A percentile compares a stretch with the other conserved stretches of the same genome.
Conservation (phyloP, 2,888 invertebrate genomes). For the Phortica magna region DNA sequence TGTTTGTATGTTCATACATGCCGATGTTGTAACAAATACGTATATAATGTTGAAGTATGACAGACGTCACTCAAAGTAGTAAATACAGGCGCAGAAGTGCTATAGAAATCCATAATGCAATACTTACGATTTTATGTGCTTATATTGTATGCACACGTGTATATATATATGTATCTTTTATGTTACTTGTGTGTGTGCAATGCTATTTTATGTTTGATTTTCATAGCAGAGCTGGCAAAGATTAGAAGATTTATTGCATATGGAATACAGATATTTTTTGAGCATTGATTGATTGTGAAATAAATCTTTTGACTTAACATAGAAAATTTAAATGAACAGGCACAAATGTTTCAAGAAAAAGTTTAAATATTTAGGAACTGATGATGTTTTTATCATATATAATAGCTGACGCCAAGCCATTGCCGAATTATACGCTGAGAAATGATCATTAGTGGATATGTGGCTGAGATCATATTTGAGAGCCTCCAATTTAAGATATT, state of each 20-base stretch:
- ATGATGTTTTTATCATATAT: too few species aligned
- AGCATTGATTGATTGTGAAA: neutral
- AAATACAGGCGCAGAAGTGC: neutral
- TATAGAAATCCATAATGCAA: constrained; percentile 22
- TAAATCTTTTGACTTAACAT: neutral
- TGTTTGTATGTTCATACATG: neutral
- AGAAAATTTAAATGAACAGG: neutral
- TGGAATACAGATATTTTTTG: neutral
- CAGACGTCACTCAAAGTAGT: constrained; percentile 18
- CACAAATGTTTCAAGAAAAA: too few species aligned
- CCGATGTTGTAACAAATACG: neutral
- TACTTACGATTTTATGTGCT: constrained; percentile 13
- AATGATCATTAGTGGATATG: too few species aligned
- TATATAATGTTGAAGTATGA: neutral
- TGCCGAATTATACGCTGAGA: too few species aligned
- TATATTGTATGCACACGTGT: constrained; percentile 1
- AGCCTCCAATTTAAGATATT: too few species aligned
- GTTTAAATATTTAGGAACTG: too few species aligned
- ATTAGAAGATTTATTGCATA: neutral
- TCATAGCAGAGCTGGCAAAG: neutral
- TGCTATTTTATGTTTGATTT: neutral
- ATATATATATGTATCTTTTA: neutral
- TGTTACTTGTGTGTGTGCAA: neutral
- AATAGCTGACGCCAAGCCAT: too few species aligned
- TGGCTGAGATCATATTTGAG: too few species aligned